phyloP scores from a whole-genome alignment of 2,797 vertebrate genomes.

The Scleropages formosus region DNA sequence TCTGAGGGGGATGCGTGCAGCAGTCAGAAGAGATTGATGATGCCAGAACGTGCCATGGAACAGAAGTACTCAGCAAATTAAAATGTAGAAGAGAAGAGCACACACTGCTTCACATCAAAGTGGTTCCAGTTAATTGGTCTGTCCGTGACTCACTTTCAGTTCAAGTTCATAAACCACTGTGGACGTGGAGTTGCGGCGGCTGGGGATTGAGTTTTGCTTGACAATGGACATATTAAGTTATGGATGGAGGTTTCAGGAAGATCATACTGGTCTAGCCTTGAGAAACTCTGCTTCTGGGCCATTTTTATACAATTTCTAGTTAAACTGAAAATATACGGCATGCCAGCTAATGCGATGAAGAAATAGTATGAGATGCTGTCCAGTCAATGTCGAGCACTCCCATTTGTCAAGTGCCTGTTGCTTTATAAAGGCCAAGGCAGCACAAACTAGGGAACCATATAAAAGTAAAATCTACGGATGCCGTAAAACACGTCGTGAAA shows the following conservation, averaged over 20 bases:
- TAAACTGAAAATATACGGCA: background rate
- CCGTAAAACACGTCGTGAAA: too few relatives aligned
- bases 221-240: background rate
- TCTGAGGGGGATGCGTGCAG: background rate
- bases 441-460: too few relatives aligned
- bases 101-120: constrained; percentile 6
- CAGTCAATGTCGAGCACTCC: too few relatives aligned
- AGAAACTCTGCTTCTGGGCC: too few relatives aligned
- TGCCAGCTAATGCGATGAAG: background rate
- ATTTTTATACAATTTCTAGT: background rate
- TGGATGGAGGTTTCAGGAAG: background rate
- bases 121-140: background rate
- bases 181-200: background rate
- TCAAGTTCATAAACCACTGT: background rate
- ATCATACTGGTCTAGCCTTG: too few relatives aligned
- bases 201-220: background rate
- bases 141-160: background rate
- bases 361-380: too few relatives aligned
- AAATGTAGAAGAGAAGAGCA: background rate
- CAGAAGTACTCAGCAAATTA: constrained; percentile 19
- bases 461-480: too few relatives aligned
- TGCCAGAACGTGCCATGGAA: constrained; percentile 9
- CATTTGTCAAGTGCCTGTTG: too few relatives aligned
- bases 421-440: too few relatives aligned
- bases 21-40: constrained; percentile 21